Conservation (phyloP, 2,113 vertebrate species). For the human (Homo sapiens) region GRCh38 chrX:2611501-2612000, state of each 20-base stretch:
- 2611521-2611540: too few relatives aligned
- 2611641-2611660: not conserved
- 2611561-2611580: not conserved
- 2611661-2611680: not conserved
- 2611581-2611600: accelerated
- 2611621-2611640: accelerated
- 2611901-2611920: accelerated
- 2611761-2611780: accelerated
- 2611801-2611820: not conserved
- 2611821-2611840: too few relatives aligned
- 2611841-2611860: accelerated
- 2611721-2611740: accelerated
- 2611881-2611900: accelerated
- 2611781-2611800: too few relatives aligned
- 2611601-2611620: accelerated
- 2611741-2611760: accelerated
- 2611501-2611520: too few relatives aligned
- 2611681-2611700: not conserved
- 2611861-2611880: accelerated
- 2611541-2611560: too few relatives aligned
- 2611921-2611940: too few relatives aligned
- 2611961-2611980: too few relatives aligned
- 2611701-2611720: not conserved
- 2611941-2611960: accelerated
- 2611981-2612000: too few relatives aligned